phyloP scores from a whole-genome alignment of 2,797 vertebrate genomes.

The Coregonus suidteri region DNA sequence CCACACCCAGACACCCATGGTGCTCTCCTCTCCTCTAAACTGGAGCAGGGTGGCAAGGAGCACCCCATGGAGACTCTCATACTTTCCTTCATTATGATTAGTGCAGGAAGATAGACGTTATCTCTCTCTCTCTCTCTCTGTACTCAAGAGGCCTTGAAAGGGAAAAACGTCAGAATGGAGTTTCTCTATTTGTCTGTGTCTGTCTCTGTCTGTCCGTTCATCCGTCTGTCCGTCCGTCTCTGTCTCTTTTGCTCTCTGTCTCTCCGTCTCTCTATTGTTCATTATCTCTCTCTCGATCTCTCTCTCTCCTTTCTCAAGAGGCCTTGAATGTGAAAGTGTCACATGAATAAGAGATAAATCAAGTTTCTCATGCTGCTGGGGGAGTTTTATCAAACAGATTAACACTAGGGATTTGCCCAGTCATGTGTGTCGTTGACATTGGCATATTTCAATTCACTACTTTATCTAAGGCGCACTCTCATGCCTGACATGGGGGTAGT shows the following conservation, averaged over 20 bases:
- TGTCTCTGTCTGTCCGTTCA: too few species aligned
- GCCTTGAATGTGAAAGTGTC: not conserved
- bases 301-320: not conserved
- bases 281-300: too few species aligned
- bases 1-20: constrained; percentile 11
- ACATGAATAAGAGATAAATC: not conserved
- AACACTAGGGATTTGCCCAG: constrained; percentile 18
- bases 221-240: too few species aligned
- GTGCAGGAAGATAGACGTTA: too few species aligned
- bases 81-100: too few species aligned
- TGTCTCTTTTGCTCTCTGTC: too few species aligned
- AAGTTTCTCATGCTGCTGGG: not conserved
- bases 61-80: too few species aligned
- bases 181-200: too few species aligned
- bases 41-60: too few species aligned
- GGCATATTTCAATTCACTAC: not conserved
- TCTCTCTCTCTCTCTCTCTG: not conserved
- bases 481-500: not conserved
- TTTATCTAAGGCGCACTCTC: not conserved
- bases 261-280: too few species aligned
- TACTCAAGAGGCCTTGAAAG: too few species aligned
- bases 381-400: constrained; percentile 6
- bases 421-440: constrained; percentile 9
- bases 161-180: too few species aligned
- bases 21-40: not conserved